Conservation (phyloP, 2,113 vertebrate genomes). For the Melospiza georgiana region DNA sequence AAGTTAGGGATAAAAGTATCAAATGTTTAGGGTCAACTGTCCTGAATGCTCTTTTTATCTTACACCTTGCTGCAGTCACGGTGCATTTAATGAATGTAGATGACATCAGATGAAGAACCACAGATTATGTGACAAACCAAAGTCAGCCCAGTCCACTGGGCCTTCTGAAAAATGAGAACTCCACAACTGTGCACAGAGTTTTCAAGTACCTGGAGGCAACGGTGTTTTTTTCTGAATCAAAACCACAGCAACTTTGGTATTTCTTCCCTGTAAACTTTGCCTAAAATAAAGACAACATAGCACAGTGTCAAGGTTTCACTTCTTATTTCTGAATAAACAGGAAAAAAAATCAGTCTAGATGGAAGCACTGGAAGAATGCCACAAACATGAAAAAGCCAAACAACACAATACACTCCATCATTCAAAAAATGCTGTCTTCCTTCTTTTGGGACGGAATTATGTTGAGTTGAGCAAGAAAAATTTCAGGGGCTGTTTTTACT, state of each 20-base stretch:
- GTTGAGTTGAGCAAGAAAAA: neutral
- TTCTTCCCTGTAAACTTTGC: constrained; percentile 95
- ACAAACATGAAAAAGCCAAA: neutral
- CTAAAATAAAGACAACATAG: constrained; percentile 61
- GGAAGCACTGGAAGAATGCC: neutral
- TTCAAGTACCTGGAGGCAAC: constrained; percentile 89
- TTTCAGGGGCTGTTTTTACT: neutral
- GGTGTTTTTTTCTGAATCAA: constrained; percentile 99
- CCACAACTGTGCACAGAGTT: neutral
- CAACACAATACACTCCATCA: neutral
- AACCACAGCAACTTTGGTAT: constrained; percentile 97
- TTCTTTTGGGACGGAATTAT: neutral
- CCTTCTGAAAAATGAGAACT: neutral
- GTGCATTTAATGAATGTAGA: neutral
- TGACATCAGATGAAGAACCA: neutral
- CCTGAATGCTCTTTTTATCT: neutral
- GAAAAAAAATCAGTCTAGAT: neutral
- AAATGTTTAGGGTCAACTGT: neutral
- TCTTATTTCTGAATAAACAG: neutral
- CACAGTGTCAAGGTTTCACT: neutral
- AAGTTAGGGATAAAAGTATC: neutral
- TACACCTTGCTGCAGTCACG: neutral
- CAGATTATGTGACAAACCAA: neutral
- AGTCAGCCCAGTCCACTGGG: neutral
- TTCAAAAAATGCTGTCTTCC: neutral